Conservation (phyloP, 2,888 invertebrate species). For the Plemyria rubiginata region DNA sequence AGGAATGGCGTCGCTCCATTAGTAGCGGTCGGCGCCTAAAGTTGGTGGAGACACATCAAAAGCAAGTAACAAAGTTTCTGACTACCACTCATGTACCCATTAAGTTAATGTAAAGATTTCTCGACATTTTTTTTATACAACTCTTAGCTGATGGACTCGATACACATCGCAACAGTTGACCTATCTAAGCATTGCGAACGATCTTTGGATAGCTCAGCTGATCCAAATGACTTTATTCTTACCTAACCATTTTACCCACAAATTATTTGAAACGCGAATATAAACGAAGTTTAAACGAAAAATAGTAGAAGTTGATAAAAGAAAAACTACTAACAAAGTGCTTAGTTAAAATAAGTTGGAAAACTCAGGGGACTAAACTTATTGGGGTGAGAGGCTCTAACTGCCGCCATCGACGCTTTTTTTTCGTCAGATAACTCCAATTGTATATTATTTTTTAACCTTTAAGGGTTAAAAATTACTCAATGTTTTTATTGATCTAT, state of each 20-base stretch:
- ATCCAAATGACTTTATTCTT: too few species aligned
- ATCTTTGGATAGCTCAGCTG: too few species aligned
- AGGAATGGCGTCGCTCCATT: conserved; percentile 15
- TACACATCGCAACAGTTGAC: too few species aligned
- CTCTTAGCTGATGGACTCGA: too few species aligned
- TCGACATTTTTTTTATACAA: too few species aligned
- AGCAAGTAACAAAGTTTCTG: conserved; percentile 2
- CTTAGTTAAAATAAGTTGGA: not conserved
- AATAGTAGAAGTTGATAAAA: not conserved
- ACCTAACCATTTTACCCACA: too few species aligned
- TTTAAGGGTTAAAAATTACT: too few species aligned
- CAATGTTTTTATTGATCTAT: too few species aligned
- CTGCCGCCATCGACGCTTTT: not conserved
- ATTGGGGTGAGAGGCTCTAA: not conserved
- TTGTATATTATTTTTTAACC: not conserved
- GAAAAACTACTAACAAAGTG: not conserved
- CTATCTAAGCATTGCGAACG: too few species aligned
- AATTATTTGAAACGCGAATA: not conserved
- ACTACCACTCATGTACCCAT: not conserved
- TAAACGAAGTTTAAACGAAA: not conserved
- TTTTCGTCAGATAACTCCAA: not conserved
- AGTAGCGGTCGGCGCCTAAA: conserved; percentile 8
- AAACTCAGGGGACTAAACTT: not conserved
- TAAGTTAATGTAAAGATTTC: too few species aligned
- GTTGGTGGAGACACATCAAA: conserved; percentile 4